Evolutionary conservation across 2,888 invertebrate genomes (phyloP).

Genomic region (Drosophila cognata): DNA sequence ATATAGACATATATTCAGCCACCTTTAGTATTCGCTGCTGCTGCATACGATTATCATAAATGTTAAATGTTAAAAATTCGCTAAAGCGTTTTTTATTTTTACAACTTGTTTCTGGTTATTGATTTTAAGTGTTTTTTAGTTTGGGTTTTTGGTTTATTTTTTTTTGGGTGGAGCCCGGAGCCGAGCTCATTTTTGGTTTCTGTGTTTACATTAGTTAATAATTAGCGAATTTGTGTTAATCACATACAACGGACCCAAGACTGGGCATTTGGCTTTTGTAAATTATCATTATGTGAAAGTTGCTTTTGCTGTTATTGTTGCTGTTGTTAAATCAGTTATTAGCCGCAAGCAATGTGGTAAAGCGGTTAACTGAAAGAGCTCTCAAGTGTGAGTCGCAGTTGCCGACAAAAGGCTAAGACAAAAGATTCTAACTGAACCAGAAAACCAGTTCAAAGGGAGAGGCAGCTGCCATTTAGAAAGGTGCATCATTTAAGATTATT

Average conservation of each 20-base stretch:
- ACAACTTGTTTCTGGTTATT: constrained; percentile 32
- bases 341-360: constrained; percentile 62
- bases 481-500: constrained; percentile 6
- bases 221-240: constrained; percentile 76
- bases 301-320: constrained; percentile 30
- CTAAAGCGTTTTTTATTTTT: constrained; percentile 16
- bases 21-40: constrained; percentile 12
- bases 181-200: constrained; percentile 17
- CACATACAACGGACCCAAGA: constrained; percentile 50
- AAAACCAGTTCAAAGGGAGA: neutral
- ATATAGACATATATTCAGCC: constrained; percentile 19
- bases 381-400: constrained; percentile 7
- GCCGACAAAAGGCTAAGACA: constrained; percentile 4
- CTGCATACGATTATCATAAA: constrained; percentile 58
- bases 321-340: constrained; percentile 65
- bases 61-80: constrained; percentile 42
- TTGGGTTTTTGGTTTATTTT: neutral
- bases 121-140: neutral
- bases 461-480: constrained; percentile 26
- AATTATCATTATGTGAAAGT: constrained; percentile 63
- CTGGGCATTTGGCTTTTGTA: constrained; percentile 28
- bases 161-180: constrained; percentile 20
- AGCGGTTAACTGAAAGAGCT: constrained; percentile 36
- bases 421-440: constrained; percentile 9
- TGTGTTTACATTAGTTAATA: constrained; percentile 55